These are phyloP conservation scores for Lepus oiostolus DNA, from an alignment of 2,797 vertebrate species.

Conservation along the genomic window DNA sequence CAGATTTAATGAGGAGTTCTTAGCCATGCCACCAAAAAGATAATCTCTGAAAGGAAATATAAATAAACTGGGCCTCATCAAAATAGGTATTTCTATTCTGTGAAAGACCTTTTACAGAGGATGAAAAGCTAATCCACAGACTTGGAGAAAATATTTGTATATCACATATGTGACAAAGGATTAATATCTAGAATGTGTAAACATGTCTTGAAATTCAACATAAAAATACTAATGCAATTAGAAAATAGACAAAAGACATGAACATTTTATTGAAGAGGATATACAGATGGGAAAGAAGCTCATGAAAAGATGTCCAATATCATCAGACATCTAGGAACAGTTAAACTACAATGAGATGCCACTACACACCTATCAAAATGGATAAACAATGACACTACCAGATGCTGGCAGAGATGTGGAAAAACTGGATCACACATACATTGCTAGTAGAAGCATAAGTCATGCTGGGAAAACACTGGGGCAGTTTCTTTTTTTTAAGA, in stretches of 20 bases:
- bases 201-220: constrained; percentile 35
- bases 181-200: constrained; percentile 32
- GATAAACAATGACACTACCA: neutral
- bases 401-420: neutral
- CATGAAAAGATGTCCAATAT: constrained; percentile 46
- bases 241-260: constrained; percentile 24
- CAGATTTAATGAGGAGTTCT: constrained; percentile 17
- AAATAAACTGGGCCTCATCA: constrained; percentile 6
- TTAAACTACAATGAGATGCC: constrained; percentile 23
- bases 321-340: constrained; percentile 18
- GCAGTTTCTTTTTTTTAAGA: constrained; percentile 1
- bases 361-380: neutral
- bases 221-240: neutral
- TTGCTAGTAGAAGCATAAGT: constrained; percentile 3
- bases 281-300: constrained; percentile 4
- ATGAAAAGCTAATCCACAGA: neutral
- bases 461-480: neutral
- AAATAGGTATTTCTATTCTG: constrained; percentile 43
- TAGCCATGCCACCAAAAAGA: neutral
- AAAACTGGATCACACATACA: neutral
- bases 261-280: constrained; percentile 5
- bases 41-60: constrained; percentile 32
- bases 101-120: constrained; percentile 20
- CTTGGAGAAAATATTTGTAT: constrained; percentile 39
- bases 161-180: constrained; percentile 30